Percentiles rank a stretch among this genome's conserved stretches.
phyloP scores from a whole-genome alignment of 2,888 invertebrate species.

The Sericinus montela region DNA sequence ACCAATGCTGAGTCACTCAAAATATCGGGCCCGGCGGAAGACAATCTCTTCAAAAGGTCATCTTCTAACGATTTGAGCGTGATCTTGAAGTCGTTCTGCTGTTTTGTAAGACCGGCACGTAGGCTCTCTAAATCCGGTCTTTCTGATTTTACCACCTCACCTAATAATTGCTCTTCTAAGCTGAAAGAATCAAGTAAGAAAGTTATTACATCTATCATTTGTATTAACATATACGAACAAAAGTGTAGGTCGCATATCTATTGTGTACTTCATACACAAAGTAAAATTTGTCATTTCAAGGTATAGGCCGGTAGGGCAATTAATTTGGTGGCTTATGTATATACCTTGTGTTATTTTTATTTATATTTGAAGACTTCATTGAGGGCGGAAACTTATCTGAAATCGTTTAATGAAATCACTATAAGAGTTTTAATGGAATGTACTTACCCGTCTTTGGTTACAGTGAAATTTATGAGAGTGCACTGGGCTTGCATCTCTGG shows the following conservation, averaged over 20 bases:
- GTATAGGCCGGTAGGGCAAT: too few relatives aligned
- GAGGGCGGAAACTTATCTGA: too few relatives aligned
- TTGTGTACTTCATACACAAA: too few relatives aligned
- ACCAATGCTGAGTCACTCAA: constrained; percentile 94
- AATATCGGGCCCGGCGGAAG: constrained; percentile 95
- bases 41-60: constrained; percentile 89
- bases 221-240: too few relatives aligned
- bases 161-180: constrained; percentile 94
- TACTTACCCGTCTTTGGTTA: constrained; percentile 89
- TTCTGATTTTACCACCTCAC: constrained; percentile 95
- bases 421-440: too few relatives aligned
- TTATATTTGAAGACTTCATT: too few relatives aligned
- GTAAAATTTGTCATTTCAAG: too few relatives aligned
- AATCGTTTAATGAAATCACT: too few relatives aligned
- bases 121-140: constrained; percentile 93
- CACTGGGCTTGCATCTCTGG: constrained; percentile 98
- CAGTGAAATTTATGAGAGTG: constrained; percentile 96
- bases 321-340: too few relatives aligned
- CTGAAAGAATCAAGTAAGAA: constrained; percentile 41
- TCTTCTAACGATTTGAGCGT: constrained; percentile 95
- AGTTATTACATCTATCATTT: too few relatives aligned
- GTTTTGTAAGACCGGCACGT: constrained; percentile 90
- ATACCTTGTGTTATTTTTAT: too few relatives aligned
- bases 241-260: too few relatives aligned
- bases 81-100: constrained; percentile 97